A percentile compares a stretch with the other conserved stretches of the same genome.
These are phyloP conservation scores for Lapara coniferarum DNA, from an alignment of 2,888 invertebrate species.

Conservation along the genomic window DNA sequence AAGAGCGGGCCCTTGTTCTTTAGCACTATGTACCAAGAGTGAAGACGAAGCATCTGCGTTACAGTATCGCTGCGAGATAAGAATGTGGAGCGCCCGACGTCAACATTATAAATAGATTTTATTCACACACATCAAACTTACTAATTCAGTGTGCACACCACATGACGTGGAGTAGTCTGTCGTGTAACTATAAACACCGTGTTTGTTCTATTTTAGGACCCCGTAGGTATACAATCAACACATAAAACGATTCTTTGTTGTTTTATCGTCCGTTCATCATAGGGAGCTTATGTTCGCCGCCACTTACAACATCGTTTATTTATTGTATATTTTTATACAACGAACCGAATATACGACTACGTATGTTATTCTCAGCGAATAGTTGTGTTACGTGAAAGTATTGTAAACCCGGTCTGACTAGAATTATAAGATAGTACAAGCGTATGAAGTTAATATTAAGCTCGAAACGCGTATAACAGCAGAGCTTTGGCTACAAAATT, in stretches of 20 bases:
- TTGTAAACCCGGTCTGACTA: constrained; percentile 15
- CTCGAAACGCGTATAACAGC: background rate
- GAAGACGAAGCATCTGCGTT: constrained; percentile 56
- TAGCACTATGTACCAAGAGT: constrained; percentile 19
- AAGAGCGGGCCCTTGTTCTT: constrained; percentile 24
- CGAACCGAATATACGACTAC: constrained; percentile 1
- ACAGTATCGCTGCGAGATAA: constrained; percentile 68
- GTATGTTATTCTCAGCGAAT: constrained; percentile 8
- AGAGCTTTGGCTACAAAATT: background rate
- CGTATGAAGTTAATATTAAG: constrained; percentile 20
- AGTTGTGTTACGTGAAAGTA: constrained; percentile 15
- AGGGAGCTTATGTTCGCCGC: constrained; percentile 34
- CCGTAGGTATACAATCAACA: constrained; percentile 46
- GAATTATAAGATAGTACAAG: constrained; percentile 13
- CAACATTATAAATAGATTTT: constrained; percentile 81
- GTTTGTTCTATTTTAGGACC: constrained; percentile 55
- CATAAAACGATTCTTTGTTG: constrained; percentile 45
- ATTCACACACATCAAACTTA: constrained; percentile 69
- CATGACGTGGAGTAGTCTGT: constrained; percentile 59
- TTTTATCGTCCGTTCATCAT: constrained; percentile 45
- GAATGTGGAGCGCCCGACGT: constrained; percentile 75
- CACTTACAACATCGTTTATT: constrained; percentile 30
- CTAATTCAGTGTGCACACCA: constrained; percentile 64
- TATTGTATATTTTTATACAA: constrained; percentile 25
- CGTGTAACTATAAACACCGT: constrained; percentile 52